A percentile compares a stretch with the other conserved stretches of the same genome.
phyloP scores from a whole-genome alignment of 2,797 vertebrate genomes.

The Pogonophryne albipinna region DNA sequence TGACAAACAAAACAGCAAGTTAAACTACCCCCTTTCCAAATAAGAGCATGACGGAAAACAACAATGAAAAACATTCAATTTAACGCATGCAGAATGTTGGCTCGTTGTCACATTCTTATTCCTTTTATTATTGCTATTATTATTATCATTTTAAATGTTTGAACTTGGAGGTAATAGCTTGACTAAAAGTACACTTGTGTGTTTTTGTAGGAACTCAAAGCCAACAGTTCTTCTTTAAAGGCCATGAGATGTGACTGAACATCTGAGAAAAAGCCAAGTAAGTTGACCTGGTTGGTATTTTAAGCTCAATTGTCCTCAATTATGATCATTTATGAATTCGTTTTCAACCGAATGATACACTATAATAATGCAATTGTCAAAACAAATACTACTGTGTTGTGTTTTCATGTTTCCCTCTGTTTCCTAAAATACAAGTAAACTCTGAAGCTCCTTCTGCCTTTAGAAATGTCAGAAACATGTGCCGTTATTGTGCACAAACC shows the following conservation, averaged over 20 bases:
- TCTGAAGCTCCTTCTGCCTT: no score
- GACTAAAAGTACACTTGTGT: background rate
- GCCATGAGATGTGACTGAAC: background rate
- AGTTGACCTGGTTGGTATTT: background rate
- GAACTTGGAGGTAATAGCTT: background rate
- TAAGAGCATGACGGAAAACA: constrained; percentile 23
- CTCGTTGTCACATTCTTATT: background rate
- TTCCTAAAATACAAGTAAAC: no score
- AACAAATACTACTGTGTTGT: no score
- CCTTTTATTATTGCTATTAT: background rate
- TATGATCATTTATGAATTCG: background rate
- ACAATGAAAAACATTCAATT: no score
- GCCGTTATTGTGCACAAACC: no score
- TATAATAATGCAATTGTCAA: background rate
- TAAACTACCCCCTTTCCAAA: constrained; percentile 15
- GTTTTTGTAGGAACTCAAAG: background rate
- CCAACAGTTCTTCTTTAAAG: background rate
- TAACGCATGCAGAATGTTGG: background rate
- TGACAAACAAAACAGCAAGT: constrained; percentile 23
- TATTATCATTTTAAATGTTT: background rate
- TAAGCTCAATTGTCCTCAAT: no score
- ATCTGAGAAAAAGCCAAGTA: background rate
- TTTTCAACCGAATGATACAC: background rate
- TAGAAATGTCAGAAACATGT: no score
- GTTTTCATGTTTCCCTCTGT: no score